A percentile compares a stretch with the other conserved stretches of the same genome.
Conservation (phyloP, 2,888 invertebrate genomes). For the Stratiomys singularior region DNA sequence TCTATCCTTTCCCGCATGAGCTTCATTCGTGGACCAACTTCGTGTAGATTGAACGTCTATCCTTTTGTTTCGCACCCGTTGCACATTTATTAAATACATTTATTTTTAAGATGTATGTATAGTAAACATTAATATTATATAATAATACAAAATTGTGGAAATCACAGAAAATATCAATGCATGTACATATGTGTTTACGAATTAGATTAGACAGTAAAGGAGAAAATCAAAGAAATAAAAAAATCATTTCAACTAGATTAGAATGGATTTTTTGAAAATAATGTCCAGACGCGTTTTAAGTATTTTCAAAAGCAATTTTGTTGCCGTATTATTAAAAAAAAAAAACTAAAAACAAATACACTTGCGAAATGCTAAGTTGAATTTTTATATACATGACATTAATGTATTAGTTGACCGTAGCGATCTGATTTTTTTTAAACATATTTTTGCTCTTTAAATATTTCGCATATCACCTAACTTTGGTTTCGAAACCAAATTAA, state of each 20-base stretch:
- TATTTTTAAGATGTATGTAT: conserved; percentile 55
- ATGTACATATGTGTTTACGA: conserved; percentile 20
- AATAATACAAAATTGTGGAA: conserved; percentile 49
- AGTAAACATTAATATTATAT: conserved; percentile 54
- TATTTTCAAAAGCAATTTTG: background rate
- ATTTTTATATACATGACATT: background rate
- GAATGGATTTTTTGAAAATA: background rate
- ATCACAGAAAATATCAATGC: conserved; percentile 49
- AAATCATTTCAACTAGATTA: background rate
- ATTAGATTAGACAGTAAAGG: background rate
- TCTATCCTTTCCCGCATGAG: background rate
- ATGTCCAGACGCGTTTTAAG: background rate
- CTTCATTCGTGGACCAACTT: conserved; percentile 2
- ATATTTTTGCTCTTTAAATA: background rate
- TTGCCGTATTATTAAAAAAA: too few species aligned
- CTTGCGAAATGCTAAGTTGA: background rate
- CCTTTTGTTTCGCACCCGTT: background rate
- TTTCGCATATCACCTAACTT: background rate
- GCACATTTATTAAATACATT: conserved; percentile 39
- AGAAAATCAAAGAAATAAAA: background rate
- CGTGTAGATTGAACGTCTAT: background rate
- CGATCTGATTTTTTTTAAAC: background rate
- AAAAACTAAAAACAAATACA: background rate
- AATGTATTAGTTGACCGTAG: background rate
- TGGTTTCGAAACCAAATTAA: background rate